A percentile compares a stretch with the other conserved stretches of the same genome.
phyloP scores from a whole-genome alignment of 35 echinoderm and acorn worm species.

The Chiridota heheva region DNA sequence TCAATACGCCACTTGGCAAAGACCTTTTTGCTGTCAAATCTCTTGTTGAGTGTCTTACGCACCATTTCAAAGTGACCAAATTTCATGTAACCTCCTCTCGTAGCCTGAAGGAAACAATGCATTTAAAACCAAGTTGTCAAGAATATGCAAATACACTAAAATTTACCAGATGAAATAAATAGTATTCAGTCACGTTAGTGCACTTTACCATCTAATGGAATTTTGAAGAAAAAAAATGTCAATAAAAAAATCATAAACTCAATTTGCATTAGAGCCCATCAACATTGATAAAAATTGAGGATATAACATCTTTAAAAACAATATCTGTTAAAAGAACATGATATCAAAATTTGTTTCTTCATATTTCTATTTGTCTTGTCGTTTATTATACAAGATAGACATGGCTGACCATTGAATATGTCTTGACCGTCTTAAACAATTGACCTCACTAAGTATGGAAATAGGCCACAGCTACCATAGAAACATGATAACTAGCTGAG shows the following conservation, averaged over 20 bases:
- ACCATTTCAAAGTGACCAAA: constrained; percentile 97
- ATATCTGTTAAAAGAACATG: too few relatives aligned
- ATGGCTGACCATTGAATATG: too few relatives aligned
- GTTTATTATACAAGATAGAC: too few relatives aligned
- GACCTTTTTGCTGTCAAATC: constrained; percentile 54
- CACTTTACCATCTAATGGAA: background rate
- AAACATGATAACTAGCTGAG: too few relatives aligned
- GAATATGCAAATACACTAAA: background rate
- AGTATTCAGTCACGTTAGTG: background rate
- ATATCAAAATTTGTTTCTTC: too few relatives aligned
- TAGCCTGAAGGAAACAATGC: constrained; percentile 54
- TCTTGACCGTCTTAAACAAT: too few relatives aligned
- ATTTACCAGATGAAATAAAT: background rate
- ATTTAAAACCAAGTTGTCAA: background rate
- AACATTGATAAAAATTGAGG: background rate
- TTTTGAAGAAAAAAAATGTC: background rate
- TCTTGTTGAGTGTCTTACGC: constrained; percentile 73
- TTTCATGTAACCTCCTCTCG: constrained; percentile 71
- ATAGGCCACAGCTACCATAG: too few relatives aligned
- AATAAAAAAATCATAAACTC: background rate
- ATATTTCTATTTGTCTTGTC: too few relatives aligned
- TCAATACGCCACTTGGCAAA: constrained; percentile 93
- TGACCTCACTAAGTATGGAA: too few relatives aligned
- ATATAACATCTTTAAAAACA: too few relatives aligned
- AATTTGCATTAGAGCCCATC: background rate